Evolutionary conservation across 2,888 invertebrate species (phyloP), one percentile per base, ranked within the genome.

Genomic region (Trachelus stipa): DNA sequence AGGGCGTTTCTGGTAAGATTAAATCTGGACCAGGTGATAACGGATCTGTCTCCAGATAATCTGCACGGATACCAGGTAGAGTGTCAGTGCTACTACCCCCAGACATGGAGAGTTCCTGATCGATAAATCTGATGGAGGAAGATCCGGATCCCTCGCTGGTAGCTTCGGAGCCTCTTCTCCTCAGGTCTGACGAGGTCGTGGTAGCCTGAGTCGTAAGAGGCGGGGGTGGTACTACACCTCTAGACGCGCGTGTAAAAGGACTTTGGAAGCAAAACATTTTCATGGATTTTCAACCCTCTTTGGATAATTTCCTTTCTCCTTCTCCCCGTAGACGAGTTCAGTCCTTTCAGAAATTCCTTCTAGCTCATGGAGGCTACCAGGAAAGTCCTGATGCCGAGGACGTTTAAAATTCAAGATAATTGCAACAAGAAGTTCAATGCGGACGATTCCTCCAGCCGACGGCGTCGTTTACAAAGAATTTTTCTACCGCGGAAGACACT

Each of bases 211-310:
- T 78, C 3, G 87, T 77, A 56, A 85, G 35, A 3, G 82, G 76
- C 1, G 56, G 84, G 78, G 79, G 85, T 75, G 80, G 73, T 74
- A 82, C 83, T 68, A 83, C 83, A 75, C 85, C 85, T 56, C 89
- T 88, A 76, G 90, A 88, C 31, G 88, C 84, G 79, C 91, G 88
- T 79, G 91, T 88, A 79, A 91, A 92, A 75, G 91, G 91, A 80
- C 90, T 91, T 83, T 91, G 91, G 81, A 92, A 92, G 83, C 92
- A 92, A 82, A 92, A 92, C 92, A 92, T 92, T 73, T 23, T 68
- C 31, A 6, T 23, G n/a, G 12, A 15, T 76, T 35, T 71, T 40
- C 23, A 23, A 23, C 0, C 23, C 56, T 9, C 9, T 56, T 56
- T 2, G 9, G 56, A 23, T 23, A 23, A 23, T 56, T 23, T 9